Evolutionary conservation across 2,888 invertebrate species (phyloP).

Genomic region (Drosophila limbata): DNA sequence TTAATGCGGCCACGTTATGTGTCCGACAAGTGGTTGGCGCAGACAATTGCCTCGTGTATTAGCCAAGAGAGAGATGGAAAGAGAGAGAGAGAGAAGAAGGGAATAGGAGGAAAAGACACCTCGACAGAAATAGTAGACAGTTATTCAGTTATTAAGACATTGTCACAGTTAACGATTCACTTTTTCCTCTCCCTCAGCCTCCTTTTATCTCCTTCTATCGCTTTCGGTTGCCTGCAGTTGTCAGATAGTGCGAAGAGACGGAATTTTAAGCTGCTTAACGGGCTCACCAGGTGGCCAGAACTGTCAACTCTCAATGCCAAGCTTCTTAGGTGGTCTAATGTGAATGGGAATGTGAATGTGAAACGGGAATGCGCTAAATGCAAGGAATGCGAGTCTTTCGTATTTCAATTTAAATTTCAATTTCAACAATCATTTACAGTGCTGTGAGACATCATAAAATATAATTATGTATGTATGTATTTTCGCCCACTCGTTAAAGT

Average conservation of each 20-base stretch:
- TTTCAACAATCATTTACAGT: constrained; percentile 33
- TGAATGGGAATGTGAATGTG: constrained; percentile 19
- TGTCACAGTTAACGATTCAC: constrained; percentile 13
- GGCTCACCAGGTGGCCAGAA: constrained; percentile 13
- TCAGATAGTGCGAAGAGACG: constrained; percentile 14
- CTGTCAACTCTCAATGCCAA: constrained; percentile 21
- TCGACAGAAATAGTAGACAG: constrained; percentile 28
- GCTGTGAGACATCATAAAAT: constrained; percentile 65
- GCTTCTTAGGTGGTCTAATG: constrained; percentile 58
- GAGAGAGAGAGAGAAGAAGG: not conserved
- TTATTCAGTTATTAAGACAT: constrained; percentile 51
- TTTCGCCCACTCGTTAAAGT: constrained; percentile 55
- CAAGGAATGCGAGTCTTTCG: not conserved
- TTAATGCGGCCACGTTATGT: constrained; percentile 72
- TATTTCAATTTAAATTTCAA: constrained; percentile 51
- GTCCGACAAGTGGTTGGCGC: constrained; percentile 20
- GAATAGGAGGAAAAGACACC: not conserved
- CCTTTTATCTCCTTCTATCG: not conserved
- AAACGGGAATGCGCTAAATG: constrained; percentile 1
- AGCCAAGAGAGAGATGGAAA: not conserved
- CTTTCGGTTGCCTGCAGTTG: constrained; percentile 27
- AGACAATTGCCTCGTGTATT: constrained; percentile 39
- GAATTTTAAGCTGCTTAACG: constrained; percentile 53
- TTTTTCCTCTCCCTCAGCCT: not conserved
- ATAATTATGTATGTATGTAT: constrained; percentile 66